Evolutionary conservation across 2,888 invertebrate species (phyloP), one percentile per base, ranked within the genome.

Genomic region (Biston stratarius): DNA sequence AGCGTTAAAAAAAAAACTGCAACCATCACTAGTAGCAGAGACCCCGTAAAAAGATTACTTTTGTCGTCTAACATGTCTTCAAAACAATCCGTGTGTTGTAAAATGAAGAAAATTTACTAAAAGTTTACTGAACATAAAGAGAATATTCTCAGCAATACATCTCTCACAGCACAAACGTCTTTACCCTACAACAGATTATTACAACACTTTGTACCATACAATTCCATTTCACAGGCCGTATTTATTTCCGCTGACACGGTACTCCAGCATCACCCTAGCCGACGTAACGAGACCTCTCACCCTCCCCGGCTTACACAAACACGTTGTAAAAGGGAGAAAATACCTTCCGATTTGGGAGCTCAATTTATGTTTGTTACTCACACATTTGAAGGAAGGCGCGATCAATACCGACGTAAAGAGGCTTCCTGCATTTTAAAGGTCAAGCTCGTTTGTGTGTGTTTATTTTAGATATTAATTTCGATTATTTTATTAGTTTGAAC

Each of bases 341-440:
- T 60, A 59, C 55, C 40, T 68, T 67, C 69, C 58, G 69, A 66
- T 72, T 69, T 55, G 51, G 45, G 64, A 71, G 74, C 62, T 70
- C 73, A 61, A 42, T 49, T 62, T 64, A 63, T 56, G 44, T 40
- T 62, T 65, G 73, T 51, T 53, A 67, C 55, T 15, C 65, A 61
- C 62, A 68, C 66, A 64, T 51, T n/a, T 12, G 36, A 7, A 61
- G 51, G 49, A 36, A 51, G 38, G 24, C 60, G 42, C 74, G 73
- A 74, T 74, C 74, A 70, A 74, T 74, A 74, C 51, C 44, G 45
- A 51, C 12, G 62, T 57, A 47, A 48, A 60, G 57, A 53, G 61
- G 58, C 73, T 70, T 61, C 69, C 67, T 69, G 70, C 71, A 71
- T 68, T 64, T 52, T 44, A 67, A 70, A 71, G 70, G 69, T 74